These are phyloP conservation scores for Malurus splendens DNA, from an alignment of 2,797 vertebrate genomes.

Conservation along the genomic window DNA sequence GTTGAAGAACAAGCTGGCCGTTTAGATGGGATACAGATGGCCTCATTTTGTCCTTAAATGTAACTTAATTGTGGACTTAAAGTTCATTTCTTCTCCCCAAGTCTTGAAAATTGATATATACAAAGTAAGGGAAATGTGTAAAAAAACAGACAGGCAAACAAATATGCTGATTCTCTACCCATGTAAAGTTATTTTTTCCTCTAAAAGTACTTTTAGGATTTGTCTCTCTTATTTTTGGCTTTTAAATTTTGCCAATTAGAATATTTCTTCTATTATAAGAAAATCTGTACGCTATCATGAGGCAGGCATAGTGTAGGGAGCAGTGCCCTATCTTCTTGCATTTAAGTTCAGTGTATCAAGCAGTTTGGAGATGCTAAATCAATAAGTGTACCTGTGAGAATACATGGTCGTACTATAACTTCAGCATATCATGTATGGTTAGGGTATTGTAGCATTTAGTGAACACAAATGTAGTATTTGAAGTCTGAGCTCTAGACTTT, in stretches of 20 bases:
- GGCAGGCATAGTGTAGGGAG: neutral
- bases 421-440: accelerated
- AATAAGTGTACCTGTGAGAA: neutral
- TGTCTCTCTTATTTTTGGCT: neutral
- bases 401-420: neutral
- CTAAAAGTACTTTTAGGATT: neutral
- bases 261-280: neutral
- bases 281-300: neutral
- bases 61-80: neutral
- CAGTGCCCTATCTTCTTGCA: neutral
- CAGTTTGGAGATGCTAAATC: conserved; percentile 18
- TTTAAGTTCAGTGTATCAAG: neutral
- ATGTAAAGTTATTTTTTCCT: neutral
- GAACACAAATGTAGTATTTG: neutral
- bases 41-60: neutral
- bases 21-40: neutral
- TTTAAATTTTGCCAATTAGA: neutral
- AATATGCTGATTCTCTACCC: neutral
- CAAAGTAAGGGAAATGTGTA: neutral
- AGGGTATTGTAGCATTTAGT: neutral
- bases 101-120: neutral
- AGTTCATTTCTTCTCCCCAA: neutral
- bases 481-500: neutral
- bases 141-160: neutral
- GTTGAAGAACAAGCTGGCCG: neutral